Conservation (phyloP, 2,888 invertebrate genomes). For the Acanthococcus lagerstroemiae region DNA sequence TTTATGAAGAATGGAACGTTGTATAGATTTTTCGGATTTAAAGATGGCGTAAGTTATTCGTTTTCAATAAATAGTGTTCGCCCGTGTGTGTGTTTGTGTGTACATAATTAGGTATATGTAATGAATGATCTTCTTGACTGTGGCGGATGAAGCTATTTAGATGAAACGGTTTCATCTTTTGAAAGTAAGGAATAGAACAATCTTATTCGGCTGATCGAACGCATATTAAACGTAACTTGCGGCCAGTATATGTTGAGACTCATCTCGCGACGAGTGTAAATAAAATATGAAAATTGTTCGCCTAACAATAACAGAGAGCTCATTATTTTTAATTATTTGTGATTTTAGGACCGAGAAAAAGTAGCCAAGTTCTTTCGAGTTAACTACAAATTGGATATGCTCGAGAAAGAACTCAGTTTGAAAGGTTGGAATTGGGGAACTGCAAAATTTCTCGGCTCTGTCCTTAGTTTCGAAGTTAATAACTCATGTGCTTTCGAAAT, state of each 20-base stretch:
- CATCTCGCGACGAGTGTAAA: too few species aligned
- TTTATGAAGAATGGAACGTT: constrained; percentile 81
- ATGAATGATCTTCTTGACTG: too few species aligned
- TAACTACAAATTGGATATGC: constrained; percentile 73
- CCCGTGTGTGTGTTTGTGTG: neutral
- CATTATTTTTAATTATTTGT: neutral
- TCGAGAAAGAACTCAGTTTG: constrained; percentile 82
- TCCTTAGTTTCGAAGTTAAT: constrained; percentile 74
- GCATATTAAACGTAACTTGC: too few species aligned
- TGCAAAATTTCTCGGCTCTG: constrained; percentile 81
- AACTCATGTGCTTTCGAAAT: constrained; percentile 85
- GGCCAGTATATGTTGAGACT: too few species aligned
- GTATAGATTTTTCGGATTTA: constrained; percentile 88
- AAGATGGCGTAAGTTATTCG: constrained; percentile 59
- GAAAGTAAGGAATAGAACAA: too few species aligned
- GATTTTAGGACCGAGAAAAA: constrained; percentile 74
- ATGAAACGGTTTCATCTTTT: too few species aligned
- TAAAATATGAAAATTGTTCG: neutral
- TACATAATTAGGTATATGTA: neutral
- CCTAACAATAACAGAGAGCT: neutral
- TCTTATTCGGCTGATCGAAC: too few species aligned
- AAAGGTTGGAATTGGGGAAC: constrained; percentile 99
- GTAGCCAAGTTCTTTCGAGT: constrained; percentile 77
- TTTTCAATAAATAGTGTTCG: neutral
- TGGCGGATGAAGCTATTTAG: too few species aligned